These are phyloP conservation scores for Dendrocincla fuliginosa DNA, from an alignment of 2,797 vertebrate genomes.

Conservation along the genomic window DNA sequence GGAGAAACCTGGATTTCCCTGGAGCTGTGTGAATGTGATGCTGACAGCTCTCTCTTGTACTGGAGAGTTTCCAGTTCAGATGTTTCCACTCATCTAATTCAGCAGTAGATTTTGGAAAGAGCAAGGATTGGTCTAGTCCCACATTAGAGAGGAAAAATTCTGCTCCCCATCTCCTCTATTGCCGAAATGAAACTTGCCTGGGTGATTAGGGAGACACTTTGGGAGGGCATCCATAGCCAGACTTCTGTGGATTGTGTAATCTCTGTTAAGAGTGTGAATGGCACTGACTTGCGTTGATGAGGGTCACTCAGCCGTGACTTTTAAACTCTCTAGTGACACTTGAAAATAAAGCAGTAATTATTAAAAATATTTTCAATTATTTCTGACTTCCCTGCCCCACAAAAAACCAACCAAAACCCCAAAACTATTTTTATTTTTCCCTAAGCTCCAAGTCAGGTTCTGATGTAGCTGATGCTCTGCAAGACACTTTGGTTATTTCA, in stretches of 20 bases:
- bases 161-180: not conserved
- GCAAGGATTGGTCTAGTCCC: not conserved
- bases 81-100: not conserved
- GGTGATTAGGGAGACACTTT: not conserved
- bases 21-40: not conserved
- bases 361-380: not conserved
- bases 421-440: not conserved
- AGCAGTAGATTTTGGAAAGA: not conserved
- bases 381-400: not conserved
- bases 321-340: not conserved
- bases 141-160: not conserved
- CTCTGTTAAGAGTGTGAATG: not conserved
- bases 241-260: not conserved
- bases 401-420: not conserved
- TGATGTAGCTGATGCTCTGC: not conserved
- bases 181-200: not conserved
- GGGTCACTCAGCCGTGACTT: not conserved
- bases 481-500: not conserved
- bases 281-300: fast-evolving
- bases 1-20: not conserved
- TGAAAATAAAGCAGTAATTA: not conserved
- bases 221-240: fast-evolving
- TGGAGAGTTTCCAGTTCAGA: not conserved
- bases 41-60: not conserved
- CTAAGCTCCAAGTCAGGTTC: fast-evolving